These are phyloP conservation scores for Heliconius aoede DNA, from an alignment of 2,888 invertebrate genomes.

Conservation along the genomic window DNA sequence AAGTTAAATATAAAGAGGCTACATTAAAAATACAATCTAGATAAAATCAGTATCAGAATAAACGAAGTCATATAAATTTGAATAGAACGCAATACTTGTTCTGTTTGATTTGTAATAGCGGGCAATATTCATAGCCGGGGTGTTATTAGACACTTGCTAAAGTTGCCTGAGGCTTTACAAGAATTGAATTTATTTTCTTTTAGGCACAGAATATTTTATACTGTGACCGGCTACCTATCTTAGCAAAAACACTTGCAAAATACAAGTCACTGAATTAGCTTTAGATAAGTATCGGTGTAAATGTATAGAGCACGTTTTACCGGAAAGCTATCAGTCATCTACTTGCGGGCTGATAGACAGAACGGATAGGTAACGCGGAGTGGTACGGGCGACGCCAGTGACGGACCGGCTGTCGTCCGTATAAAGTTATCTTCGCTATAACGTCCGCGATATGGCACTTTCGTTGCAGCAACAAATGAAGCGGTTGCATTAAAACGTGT, in stretches of 20 bases:
- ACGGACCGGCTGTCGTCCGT: conserved; percentile 60
- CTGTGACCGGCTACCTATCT: conserved; percentile 47
- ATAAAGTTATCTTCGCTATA: conserved; percentile 77
- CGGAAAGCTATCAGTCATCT: conserved; percentile 64
- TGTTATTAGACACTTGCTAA: conserved; percentile 75
- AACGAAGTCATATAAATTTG: conserved; percentile 52
- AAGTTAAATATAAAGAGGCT: conserved; percentile 26
- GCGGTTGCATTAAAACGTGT: conserved; percentile 83
- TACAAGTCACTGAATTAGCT: conserved; percentile 63
- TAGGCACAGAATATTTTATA: conserved; percentile 75
- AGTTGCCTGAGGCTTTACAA: conserved; percentile 67
- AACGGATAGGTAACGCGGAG: conserved; percentile 40
- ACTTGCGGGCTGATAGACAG: conserved; percentile 49
- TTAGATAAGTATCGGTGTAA: conserved; percentile 68
- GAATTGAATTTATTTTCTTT: conserved; percentile 79
- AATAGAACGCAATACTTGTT: conserved; percentile 71
- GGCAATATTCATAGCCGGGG: conserved; percentile 72
- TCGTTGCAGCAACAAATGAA: conserved; percentile 78
- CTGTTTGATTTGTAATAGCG: conserved; percentile 76
- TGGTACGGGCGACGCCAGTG: conserved; percentile 41
- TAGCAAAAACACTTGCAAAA: conserved; percentile 63
- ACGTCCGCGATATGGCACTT: conserved; percentile 78
- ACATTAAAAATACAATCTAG: conserved; percentile 34
- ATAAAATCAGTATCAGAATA: conserved; percentile 41
- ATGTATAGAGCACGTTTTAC: conserved; percentile 61